Percentiles rank a stretch among this genome's conserved stretches.
These are phyloP conservation scores for Drosophila miranda DNA, from an alignment of 1,140 invertebrate genomes.

Conservation along the genomic window DNA sequence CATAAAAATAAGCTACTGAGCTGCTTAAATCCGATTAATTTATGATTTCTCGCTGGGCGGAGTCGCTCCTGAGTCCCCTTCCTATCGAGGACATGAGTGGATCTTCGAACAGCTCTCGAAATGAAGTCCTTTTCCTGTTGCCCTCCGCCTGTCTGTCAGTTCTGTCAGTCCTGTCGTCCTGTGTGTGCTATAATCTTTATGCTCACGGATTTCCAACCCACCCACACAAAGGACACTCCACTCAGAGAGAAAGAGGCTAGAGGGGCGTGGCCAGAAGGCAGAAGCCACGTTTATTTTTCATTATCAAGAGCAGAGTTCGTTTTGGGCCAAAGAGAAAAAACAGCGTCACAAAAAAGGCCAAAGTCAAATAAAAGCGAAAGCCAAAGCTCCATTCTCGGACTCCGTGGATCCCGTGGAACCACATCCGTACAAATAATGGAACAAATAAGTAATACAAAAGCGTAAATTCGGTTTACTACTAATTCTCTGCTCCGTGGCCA, in stretches of 20 bases:
- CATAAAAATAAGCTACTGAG: slow-evolving; percentile 78
- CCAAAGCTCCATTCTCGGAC: slow-evolving; percentile 27
- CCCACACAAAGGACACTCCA: slow-evolving; percentile 14
- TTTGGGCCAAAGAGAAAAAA: slow-evolving; percentile 41
- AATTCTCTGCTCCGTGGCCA: slow-evolving; percentile 49
- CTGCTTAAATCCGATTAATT: slow-evolving; percentile 81
- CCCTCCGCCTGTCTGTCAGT: slow-evolving; percentile 14
- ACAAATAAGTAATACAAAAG: slow-evolving; percentile 77
- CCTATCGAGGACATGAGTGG: neutral
- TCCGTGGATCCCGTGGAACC: slow-evolving; percentile 29
- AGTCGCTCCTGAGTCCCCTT: slow-evolving; percentile 12
- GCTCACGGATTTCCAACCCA: slow-evolving; percentile 43
- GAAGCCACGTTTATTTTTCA: slow-evolving; percentile 68
- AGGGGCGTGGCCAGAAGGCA: neutral
- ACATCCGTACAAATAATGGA: slow-evolving; percentile 69
- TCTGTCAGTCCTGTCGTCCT: slow-evolving; percentile 1
- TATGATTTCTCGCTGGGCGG: slow-evolving; percentile 68
- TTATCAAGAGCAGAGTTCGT: slow-evolving; percentile 64
- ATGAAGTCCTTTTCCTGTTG: slow-evolving; percentile 64
- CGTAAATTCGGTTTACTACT: slow-evolving; percentile 71
- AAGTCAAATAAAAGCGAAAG: slow-evolving; percentile 68
- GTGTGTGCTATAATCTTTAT: slow-evolving; percentile 63
- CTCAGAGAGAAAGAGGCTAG: too few relatives aligned
- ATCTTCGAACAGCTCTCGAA: slow-evolving; percentile 29
- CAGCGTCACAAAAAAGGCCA: slow-evolving; percentile 62